These are phyloP conservation scores for Morone chrysops DNA, from an alignment of 2,113 vertebrate species.

Conservation along the genomic window DNA sequence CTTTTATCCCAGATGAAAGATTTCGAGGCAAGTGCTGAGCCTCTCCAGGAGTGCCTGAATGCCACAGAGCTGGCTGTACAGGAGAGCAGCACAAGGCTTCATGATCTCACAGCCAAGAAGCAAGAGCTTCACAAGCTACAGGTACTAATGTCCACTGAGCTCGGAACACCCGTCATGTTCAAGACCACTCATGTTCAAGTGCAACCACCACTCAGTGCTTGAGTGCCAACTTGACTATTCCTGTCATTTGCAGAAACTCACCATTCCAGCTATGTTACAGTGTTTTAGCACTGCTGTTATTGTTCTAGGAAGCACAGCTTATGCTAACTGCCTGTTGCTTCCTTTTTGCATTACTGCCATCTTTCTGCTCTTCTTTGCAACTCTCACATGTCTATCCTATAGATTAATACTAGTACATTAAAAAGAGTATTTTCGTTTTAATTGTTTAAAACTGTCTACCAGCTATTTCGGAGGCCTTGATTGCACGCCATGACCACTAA, in stretches of 20 bases:
- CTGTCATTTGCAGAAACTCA: constrained; percentile 30
- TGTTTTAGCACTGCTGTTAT: constrained; percentile 1
- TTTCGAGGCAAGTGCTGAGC: constrained; percentile 92
- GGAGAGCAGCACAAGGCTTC: constrained; percentile 89
- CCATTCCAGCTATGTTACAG: constrained; percentile 17
- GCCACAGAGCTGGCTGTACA: constrained; percentile 88
- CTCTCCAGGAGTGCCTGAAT: constrained; percentile 91
- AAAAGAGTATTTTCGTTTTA: background rate
- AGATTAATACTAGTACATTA: constrained; percentile 9
- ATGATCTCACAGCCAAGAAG: constrained; percentile 93
- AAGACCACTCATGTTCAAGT: constrained; percentile 14
- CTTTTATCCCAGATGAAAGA: constrained; percentile 95
- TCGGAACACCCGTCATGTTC: background rate
- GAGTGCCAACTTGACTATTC: background rate
- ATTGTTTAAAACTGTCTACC: constrained; percentile 20
- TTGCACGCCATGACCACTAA: constrained; percentile 21
- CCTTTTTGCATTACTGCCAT: constrained; percentile 10
- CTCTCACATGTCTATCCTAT: constrained; percentile 10
- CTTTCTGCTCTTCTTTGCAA: constrained; percentile 45
- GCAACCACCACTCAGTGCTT: constrained; percentile 13
- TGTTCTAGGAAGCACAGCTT: constrained; percentile 5
- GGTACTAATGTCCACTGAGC: constrained; percentile 78
- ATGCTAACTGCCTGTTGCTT: constrained; percentile 44
- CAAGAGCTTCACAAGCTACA: constrained; percentile 93
- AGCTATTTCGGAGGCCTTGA: constrained; percentile 20